These are phyloP conservation scores for Alviniconcha marisindica DNA, from an alignment of 1,140 invertebrate species.

Conservation along the genomic window DNA sequence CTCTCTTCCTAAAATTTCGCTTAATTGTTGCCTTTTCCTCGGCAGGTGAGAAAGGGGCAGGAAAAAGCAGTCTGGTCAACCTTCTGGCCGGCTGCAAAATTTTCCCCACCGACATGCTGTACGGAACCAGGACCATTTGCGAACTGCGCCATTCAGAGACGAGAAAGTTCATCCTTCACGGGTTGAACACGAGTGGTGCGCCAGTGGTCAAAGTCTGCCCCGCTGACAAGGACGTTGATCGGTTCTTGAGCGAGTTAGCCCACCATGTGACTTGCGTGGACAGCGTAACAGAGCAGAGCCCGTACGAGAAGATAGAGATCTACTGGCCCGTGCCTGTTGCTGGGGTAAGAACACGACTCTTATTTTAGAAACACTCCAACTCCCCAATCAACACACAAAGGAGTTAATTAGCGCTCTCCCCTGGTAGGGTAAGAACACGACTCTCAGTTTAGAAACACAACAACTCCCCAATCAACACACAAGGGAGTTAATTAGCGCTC, in stretches of 20 bases:
- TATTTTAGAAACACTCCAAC: too few species aligned
- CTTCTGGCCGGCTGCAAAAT: slow-evolving; percentile 56
- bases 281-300: slow-evolving; percentile 49
- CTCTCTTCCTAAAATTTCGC: too few species aligned
- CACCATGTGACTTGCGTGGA: slow-evolving; percentile 42
- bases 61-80: slow-evolving; percentile 65
- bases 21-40: too few species aligned
- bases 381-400: too few species aligned
- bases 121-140: slow-evolving; percentile 63
- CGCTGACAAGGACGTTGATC: neutral
- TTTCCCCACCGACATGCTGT: slow-evolving; percentile 56
- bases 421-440: too few species aligned
- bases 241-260: slow-evolving; percentile 36
- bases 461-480: too few species aligned
- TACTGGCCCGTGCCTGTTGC: slow-evolving; percentile 60
- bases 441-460: too few species aligned
- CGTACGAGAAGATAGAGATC: slow-evolving; percentile 59
- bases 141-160: slow-evolving; percentile 58
- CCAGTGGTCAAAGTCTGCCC: neutral
- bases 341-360: slow-evolving; percentile 54
- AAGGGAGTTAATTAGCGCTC: too few species aligned
- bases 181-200: slow-evolving; percentile 7
- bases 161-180: slow-evolving; percentile 39
- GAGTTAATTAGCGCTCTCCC: too few species aligned
- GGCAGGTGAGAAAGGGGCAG: slow-evolving; percentile 61